Evolutionary conservation across 2,888 invertebrate genomes (phyloP).

Genomic region (Chesias legatella): DNA sequence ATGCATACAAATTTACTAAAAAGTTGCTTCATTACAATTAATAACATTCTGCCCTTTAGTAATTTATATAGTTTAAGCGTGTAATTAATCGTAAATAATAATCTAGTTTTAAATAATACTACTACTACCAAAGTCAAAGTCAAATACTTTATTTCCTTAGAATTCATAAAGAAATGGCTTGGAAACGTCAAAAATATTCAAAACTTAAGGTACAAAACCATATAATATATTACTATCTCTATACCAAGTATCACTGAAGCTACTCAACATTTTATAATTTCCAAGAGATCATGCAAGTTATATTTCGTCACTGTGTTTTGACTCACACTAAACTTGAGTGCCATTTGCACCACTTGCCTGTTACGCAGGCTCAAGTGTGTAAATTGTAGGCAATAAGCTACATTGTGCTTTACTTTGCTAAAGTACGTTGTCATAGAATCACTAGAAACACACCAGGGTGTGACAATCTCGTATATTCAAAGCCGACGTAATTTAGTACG

Average conservation of each 20-base stretch:
- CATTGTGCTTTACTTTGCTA: constrained; percentile 25
- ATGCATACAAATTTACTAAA: constrained; percentile 5
- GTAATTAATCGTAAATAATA: no score
- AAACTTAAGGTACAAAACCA: no score
- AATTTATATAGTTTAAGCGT: no score
- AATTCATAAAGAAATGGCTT: no score
- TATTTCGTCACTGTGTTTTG: constrained; percentile 20
- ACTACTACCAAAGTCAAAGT: no score
- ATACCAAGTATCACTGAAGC: no score
- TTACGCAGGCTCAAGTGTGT: constrained; percentile 23
- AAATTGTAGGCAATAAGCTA: constrained; percentile 25
- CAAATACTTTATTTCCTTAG: no score
- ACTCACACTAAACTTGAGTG: constrained; percentile 15
- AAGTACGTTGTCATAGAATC: constrained; percentile 14
- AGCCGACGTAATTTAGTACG: constrained; percentile 24
- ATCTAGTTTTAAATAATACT: no score
- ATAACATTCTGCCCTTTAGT: no score
- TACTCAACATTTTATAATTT: background rate
- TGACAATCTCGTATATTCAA: constrained; percentile 11
- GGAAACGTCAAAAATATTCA: no score
- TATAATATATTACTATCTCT: no score
- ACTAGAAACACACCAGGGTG: constrained; percentile 2
- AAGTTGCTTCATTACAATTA: no score
- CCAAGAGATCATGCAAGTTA: constrained; percentile 5
- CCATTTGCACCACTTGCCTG: constrained; percentile 24